phyloP scores from a whole-genome alignment of 2,888 invertebrate species.

The Scaptomyza flava region DNA sequence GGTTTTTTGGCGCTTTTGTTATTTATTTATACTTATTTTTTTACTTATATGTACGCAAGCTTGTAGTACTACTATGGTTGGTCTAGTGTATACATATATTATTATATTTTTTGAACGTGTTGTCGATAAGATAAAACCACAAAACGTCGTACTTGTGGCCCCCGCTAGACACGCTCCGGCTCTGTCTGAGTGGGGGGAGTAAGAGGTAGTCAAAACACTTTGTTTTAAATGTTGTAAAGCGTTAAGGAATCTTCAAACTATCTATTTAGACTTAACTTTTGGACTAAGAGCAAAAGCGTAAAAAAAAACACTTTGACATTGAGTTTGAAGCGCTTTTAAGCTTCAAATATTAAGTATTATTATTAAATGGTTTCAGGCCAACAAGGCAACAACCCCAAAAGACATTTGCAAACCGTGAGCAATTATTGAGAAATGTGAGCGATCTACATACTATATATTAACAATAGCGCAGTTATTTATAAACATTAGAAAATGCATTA shows the following conservation, averaged over 20 bases:
- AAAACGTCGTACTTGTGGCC: conserved; percentile 34
- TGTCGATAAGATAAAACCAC: conserved; percentile 61
- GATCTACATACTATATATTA: conserved; percentile 1
- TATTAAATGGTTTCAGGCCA: too few species aligned
- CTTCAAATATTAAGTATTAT: too few species aligned
- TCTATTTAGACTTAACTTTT: neutral
- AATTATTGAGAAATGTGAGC: conserved; percentile 6
- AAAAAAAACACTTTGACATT: too few species aligned
- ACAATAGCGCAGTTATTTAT: conserved; percentile 15
- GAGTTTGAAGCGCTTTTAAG: too few species aligned
- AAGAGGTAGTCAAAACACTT: neutral
- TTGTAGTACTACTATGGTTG: conserved; percentile 25
- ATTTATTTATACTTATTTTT: conserved; percentile 51
- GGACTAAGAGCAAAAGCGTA: too few species aligned
- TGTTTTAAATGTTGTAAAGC: neutral
- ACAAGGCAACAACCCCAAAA: too few species aligned
- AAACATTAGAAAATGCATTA: conserved; percentile 11
- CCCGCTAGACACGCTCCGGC: too few species aligned
- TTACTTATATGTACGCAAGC: conserved; percentile 1
- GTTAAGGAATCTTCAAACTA: conserved; percentile 2
- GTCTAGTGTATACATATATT: conserved; percentile 4
- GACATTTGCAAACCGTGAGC: neutral
- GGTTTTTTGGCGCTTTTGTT: conserved; percentile 63
- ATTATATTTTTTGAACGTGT: conserved; percentile 56
- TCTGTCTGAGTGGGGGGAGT: neutral